Base-by-base conservation (phyloP, 1,140 invertebrate genomes). In the Daktulosphaira vitifoliae region DNA sequence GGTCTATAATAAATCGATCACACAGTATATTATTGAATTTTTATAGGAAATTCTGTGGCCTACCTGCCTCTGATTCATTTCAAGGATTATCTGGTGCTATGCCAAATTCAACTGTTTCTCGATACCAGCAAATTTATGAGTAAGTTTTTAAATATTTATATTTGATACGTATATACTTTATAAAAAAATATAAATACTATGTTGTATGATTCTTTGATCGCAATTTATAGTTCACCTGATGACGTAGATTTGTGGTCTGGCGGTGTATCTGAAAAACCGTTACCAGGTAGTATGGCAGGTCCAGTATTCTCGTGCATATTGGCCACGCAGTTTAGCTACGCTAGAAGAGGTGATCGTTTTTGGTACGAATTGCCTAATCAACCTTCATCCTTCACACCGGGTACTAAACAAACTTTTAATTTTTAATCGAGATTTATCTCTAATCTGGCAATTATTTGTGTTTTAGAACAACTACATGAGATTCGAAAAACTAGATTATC, bases 251-350 rank as follows among this genome's bases (percentile, higher is more conserved):
- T 95, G 22, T 95, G 90, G 90, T 92, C 90, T 22, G 90, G 87
- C 29, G 95, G 95, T 44, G 90, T 97, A 2, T 91, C 90, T 2
- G 93, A 97, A 74, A 81, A 84, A 50, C 69, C 71, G 15, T 77
- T 93, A 46, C 86, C 87, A 13, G 90, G 89, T 48, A 90, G 88
- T 29, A 89, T 96, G 84, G 78, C 95, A 33, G 94, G 94, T 50
- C 92, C 93, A 3, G 96, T 92, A 51, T 96, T 98, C 76, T 87
- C 92, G 51, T 98, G 95, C 72, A 82, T 99, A 52, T 92, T 99
- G 70, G 92, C 90, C 23, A 94, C 94, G 46, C 96, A 99, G 76
- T 96, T 98, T 76, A 89, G 88, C 69, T 90, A 91, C 71, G 81
- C 88, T 2, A 81, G 92, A 72, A 79, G 88, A 67, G 96, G 95